Evolutionary conservation across 30 jellyfish, hydroid and myxozoan species (phyloP), one percentile per base, ranked within the genome.

Genomic region (Pelagia noctiluca): DNA sequence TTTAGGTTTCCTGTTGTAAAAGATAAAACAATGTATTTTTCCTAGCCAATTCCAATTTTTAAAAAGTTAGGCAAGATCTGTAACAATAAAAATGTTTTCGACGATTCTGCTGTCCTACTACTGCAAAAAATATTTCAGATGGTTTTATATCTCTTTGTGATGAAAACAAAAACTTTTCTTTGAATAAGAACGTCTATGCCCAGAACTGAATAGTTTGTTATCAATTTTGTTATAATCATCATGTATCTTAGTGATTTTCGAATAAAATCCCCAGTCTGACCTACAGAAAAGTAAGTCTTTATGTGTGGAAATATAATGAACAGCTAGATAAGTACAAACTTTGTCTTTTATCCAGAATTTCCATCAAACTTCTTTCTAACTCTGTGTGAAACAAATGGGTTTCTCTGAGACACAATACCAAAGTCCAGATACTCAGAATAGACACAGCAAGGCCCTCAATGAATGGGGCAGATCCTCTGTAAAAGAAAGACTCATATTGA

Each of bases 381-480:
- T 82, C 92, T 21, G 92, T 23, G 22, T 74, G 70, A 19, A 49
- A 63, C 28, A 82, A 54, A 3, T 54, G 35, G 25, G 54, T 35
- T 25, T 82, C 92, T 69, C 92, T 68, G 22, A 69, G 22, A 71
- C 92, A 82, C 24, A 82, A 5, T 2, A 30, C 11, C 0, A 49
- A 8, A 0, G 36, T 64, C 48, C 52, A 16, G 47, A 52, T 42
- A 30, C 71, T 65, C 61, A 82, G 69, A 8, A 82, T 2, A 13
- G 50, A 36, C 0, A 52, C 85, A 33, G 53, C 50, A 46, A 82
- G 1, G 35, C 92, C 85, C 53, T 82, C 92, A 21, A 82, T 12
- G 28, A 82, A 37, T 47, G 92, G 92, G 53, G 79, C 26, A 38
- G 52, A 33, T 35, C 92, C 85, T 32, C 92, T 82, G 68, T 13